Base-by-base conservation (phyloP, 1,140 invertebrate genomes). In the Leucophenga varia region DNA sequence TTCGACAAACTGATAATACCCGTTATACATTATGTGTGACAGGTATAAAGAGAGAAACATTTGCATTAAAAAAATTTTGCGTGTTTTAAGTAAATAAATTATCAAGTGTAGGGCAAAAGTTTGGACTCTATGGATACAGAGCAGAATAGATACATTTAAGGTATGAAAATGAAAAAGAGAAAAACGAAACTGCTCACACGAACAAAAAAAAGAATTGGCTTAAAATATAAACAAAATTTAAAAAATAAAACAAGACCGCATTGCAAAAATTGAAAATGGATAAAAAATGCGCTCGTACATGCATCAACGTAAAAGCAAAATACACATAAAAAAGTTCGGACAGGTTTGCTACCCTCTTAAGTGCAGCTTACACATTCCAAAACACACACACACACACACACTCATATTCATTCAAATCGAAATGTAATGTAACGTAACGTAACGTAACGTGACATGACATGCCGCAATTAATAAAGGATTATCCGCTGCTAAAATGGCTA, bases 41-140 rank as follows among this genome's bases (percentile, higher is more conserved):
- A n/a, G n/a, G n/a, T n/a, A n/a, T n/a, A n/a, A n/a, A 40, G 52
- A 52, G 40, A 49, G 58, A 65, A 64, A 61, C 58, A 65, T 64
- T 64, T 64, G 61, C 61, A 64, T 64, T n/a, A 61, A 65, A 64
- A 64, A 55, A 65, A 64, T 64, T 63, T 63, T 64, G 61, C 61
- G 61, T 64, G 61, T 61, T 64, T 65, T 61, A 35, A 65, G 61
- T 64, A 65, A 64, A 64, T 64, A 64, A 64, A 64, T 64, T 64
- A 64, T 47, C 55, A 61, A 58, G 48, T 55, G 25, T 36, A 61
- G 61, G 52, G 42, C 47, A 56, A 21, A n/a, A n/a, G n/a, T n/a
- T n/a, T n/a, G n/a, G n/a, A n/a, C n/a, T n/a, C n/a, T n/a, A n/a
- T n/a, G n/a, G n/a, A n/a, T n/a, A 41, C 34, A 47, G 40, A 30